These are phyloP conservation scores for Bombus haemorrhoidalis DNA, from an alignment of 1,140 invertebrate species.

Conservation along the genomic window DNA sequence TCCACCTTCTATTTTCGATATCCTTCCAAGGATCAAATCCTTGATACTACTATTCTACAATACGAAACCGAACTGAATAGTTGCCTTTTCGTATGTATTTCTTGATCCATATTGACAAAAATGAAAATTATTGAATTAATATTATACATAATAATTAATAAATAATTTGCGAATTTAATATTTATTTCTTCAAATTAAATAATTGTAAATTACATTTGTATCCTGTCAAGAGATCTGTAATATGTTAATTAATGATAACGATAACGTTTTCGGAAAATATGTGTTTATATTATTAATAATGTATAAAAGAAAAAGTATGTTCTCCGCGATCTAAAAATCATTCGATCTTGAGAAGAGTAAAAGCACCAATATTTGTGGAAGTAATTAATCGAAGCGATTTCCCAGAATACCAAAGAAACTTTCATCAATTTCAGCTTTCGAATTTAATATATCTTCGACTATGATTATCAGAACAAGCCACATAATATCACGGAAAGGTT, in stretches of 20 bases:
- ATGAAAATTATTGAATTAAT: not conserved
- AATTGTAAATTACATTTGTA: too few relatives aligned
- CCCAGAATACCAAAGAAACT: not conserved
- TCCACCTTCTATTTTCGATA: not conserved
- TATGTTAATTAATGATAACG: too few relatives aligned
- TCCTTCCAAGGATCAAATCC: not conserved
- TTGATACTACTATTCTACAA: not conserved
- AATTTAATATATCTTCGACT: not conserved
- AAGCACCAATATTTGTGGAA: not conserved
- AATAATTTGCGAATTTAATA: not conserved
- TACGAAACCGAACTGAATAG: not conserved
- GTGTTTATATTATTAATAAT: too few relatives aligned
- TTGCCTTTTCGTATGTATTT: not conserved
- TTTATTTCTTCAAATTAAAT: too few relatives aligned
- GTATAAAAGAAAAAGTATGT: too few relatives aligned
- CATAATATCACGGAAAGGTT: constrained; percentile 20
- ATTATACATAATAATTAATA: too few relatives aligned
- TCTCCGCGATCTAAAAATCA: too few relatives aligned
- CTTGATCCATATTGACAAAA: not conserved
- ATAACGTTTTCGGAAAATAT: too few relatives aligned
- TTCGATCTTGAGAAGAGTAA: not conserved
- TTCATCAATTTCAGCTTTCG: not conserved
- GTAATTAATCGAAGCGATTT: not conserved
- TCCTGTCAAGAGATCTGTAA: too few relatives aligned
- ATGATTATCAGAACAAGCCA: too few relatives aligned